Evolutionary conservation across 2,113 vertebrate genomes (phyloP), one percentile per base, ranked within the genome.

Genomic region (Campylomormyrus tamandua): DNA sequence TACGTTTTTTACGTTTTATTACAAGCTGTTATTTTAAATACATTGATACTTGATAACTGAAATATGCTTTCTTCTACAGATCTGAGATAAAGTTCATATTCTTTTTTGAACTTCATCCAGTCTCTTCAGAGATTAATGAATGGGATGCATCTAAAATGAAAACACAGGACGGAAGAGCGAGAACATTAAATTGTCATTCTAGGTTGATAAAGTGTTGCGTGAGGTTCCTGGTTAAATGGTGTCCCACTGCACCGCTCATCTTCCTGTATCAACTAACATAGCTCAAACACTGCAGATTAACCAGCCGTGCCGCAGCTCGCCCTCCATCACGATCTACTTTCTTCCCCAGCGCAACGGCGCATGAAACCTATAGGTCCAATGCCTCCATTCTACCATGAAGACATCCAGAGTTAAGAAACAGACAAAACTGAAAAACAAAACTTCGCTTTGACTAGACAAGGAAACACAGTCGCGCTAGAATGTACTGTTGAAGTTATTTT

Each of bases 81-180:
- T 45, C 19, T 42, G 1, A 83, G 3, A 45, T 83, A 45, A 83
- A 83, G 31, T 83, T 39, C 21, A 83, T 39, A 45, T 39, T 42
- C 35, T 8, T 83, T 83, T 45, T 39, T 83, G 77, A 42, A 83
- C 77, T 45, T 15, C 77, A 83, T 83, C 39, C 77, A 83, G 21
- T n/a, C 17, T 45, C 77, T 42, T 39, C 39, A 45, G 77, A 53
- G 48, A 70, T 88, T 62, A 88, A 88, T 62, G 35, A 66, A 27
- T n/a, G 35, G 39, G 87, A 42, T 88, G 19, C 87, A 62, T 66
- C 87, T 46, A 46, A 39, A 88, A 39, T 56, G 53, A 15, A 45
- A 62, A 66, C 87, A 46, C 39, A 48, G 87, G 74, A 83, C 24
- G 88, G 66, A 89, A 89, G 66, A 89, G 46, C 88, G 27, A 56